Conservation (phyloP, 2,113 vertebrate species). For the Actenoides hombroni region DNA sequence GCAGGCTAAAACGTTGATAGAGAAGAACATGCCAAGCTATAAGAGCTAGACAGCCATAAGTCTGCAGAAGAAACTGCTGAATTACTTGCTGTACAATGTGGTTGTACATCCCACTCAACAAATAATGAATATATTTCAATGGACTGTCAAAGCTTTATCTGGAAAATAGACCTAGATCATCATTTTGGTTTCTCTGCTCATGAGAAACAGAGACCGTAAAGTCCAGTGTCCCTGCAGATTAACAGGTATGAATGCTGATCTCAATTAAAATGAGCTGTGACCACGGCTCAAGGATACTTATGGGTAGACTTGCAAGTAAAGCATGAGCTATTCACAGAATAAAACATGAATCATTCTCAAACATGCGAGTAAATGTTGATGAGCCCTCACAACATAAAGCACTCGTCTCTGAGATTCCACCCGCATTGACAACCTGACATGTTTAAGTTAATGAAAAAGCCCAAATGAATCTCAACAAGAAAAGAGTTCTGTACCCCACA, state of each 20-base stretch:
- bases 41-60: not conserved
- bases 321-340: not conserved
- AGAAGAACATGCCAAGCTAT: not conserved
- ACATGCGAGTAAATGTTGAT: not conserved
- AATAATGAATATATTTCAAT: not conserved
- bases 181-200: not conserved
- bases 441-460: not conserved
- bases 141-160: not conserved
- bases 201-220: not conserved
- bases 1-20: not conserved
- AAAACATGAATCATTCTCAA: not conserved
- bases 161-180: not conserved
- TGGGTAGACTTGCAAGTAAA: not conserved
- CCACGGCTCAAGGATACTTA: not conserved
- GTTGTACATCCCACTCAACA: accelerated
- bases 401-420: not conserved
- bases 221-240: not conserved
- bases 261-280: not conserved
- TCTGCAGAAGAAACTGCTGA: not conserved
- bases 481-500: not conserved
- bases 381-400: not conserved
- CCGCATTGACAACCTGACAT: not conserved
- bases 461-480: not conserved
- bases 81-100: not conserved
- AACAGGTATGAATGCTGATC: not conserved